These are phyloP conservation scores for Cerastis rubricosa DNA, from an alignment of 2,888 invertebrate genomes.

Conservation along the genomic window DNA sequence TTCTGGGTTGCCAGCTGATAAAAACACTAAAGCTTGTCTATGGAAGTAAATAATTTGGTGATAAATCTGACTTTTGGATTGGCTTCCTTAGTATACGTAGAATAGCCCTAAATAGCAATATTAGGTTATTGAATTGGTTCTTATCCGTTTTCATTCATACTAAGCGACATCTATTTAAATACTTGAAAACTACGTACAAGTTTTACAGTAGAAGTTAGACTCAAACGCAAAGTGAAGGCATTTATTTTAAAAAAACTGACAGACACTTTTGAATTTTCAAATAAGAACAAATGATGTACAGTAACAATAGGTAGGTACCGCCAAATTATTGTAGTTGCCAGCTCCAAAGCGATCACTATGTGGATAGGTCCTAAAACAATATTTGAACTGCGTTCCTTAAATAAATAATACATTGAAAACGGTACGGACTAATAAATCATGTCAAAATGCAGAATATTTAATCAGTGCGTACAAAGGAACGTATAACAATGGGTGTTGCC, in stretches of 20 bases:
- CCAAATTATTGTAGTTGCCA: not conserved
- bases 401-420: constrained; percentile 12
- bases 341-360: not conserved
- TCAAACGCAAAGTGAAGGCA: not conserved
- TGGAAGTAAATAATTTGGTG: not conserved
- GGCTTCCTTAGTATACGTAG: not conserved
- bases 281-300: not conserved
- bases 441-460: constrained; percentile 40
- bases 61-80: not conserved
- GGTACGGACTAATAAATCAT: constrained; percentile 35
- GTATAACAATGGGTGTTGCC: constrained; percentile 39
- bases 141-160: not conserved
- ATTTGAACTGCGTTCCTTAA: not conserved
- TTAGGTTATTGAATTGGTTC: not conserved
- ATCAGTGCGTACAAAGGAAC: constrained; percentile 54
- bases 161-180: not conserved
- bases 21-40: not conserved
- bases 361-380: not conserved
- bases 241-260: not conserved
- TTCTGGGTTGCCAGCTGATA: not conserved
- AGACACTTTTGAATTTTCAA: not conserved
- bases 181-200: not conserved
- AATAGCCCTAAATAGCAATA: not conserved
- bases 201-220: not conserved
- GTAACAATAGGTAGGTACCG: not conserved